These are phyloP conservation scores for Lamproptera curius DNA, from an alignment of 2,888 invertebrate genomes.

Conservation along the genomic window DNA sequence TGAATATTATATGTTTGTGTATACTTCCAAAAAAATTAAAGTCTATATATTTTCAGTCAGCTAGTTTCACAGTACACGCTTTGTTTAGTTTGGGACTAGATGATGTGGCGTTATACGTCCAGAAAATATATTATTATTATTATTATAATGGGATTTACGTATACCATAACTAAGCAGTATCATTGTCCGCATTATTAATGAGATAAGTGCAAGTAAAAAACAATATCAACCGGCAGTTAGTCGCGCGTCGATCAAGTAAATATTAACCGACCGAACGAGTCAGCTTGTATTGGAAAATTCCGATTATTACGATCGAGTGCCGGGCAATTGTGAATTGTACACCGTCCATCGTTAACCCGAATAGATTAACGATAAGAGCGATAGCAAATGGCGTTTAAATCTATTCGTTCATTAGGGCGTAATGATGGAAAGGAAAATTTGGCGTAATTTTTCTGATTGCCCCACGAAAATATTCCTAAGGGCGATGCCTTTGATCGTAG, in stretches of 20 bases:
- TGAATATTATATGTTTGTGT: no score
- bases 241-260: constrained; percentile 39
- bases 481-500: no score
- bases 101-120: no score
- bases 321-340: constrained; percentile 42
- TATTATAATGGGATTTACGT: no score
- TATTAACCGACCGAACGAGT: constrained; percentile 40
- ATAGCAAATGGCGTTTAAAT: constrained; percentile 66
- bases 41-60: no score
- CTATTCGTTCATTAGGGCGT: constrained; percentile 43
- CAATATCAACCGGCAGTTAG: constrained; percentile 39
- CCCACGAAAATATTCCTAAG: constrained; percentile 44
- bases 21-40: no score
- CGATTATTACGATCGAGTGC: constrained; percentile 54
- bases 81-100: no score
- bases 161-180: no score
- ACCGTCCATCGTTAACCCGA: constrained; percentile 57
- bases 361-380: constrained; percentile 45
- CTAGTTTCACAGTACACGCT: no score
- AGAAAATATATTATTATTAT: no score
- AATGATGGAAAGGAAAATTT: constrained; percentile 67
- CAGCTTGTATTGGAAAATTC: constrained; percentile 70
- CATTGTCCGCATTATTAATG: constrained; percentile 30
- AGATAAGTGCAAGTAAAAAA: constrained; percentile 25
- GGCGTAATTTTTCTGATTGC: constrained; percentile 43